A percentile compares a stretch with the other conserved stretches of the same genome.
These are phyloP conservation scores for Coreius guichenoti DNA, from an alignment of 2,797 vertebrate species.

Conservation along the genomic window DNA sequence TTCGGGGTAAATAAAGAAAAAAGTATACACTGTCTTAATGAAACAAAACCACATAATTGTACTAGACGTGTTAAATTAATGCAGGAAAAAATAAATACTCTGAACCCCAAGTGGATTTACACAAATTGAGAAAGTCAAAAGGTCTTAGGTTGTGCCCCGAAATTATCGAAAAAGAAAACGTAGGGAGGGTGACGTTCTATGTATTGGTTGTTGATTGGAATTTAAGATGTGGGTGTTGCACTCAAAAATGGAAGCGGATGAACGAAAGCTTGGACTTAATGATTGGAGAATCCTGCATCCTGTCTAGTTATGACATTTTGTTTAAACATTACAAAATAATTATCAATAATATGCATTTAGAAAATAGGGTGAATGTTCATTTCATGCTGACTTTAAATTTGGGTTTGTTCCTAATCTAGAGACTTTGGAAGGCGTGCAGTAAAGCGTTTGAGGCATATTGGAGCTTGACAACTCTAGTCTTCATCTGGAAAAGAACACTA, in stretches of 20 bases:
- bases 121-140: no score
- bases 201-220: neutral
- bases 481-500: conserved; percentile 1
- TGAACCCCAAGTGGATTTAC: no score
- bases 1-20: no score
- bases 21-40: no score
- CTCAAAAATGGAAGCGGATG: neutral
- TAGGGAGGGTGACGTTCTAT: no score
- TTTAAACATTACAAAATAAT: neutral
- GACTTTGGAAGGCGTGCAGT: neutral
- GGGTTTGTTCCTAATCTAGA: neutral
- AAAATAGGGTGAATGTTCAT: neutral
- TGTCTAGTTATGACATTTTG: neutral
- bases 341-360: neutral
- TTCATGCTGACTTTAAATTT: neutral
- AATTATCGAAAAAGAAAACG: no score
- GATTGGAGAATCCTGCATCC: neutral
- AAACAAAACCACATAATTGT: no score
- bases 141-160: no score
- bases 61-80: no score
- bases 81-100: no score
- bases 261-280: neutral
- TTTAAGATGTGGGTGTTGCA: neutral
- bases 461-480: neutral
- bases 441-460: neutral